Conservation (phyloP, 2,888 invertebrate genomes). For the Tetranychus piercei region DNA sequence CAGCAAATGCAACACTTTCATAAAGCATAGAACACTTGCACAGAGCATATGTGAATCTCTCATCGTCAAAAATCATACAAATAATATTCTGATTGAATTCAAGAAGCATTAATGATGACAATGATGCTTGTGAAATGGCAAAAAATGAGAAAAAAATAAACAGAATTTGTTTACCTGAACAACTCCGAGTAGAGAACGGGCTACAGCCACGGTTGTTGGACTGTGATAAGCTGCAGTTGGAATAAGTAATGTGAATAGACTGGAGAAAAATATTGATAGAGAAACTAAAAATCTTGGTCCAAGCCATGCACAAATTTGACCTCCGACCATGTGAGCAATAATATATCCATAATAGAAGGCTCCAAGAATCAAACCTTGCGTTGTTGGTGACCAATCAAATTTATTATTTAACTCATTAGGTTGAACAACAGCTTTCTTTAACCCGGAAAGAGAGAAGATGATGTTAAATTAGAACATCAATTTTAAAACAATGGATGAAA, state of each 20-base stretch:
- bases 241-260: conserved; percentile 23
- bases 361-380: conserved; percentile 25
- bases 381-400: conserved; percentile 25
- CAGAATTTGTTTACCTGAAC: conserved; percentile 21
- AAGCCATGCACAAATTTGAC: conserved; percentile 25
- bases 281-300: conserved; percentile 24
- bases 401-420: conserved; percentile 16
- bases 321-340: conserved; percentile 24
- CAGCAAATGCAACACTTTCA: too few species aligned
- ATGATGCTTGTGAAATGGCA: neutral
- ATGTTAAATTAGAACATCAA: neutral
- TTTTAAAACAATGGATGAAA: neutral
- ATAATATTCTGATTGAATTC: too few species aligned
- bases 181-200: conserved; percentile 21
- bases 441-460: conserved; percentile 7
- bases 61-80: too few species aligned
- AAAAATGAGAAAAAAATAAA: too few species aligned
- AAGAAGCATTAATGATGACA: neutral
- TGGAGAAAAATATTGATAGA: conserved; percentile 22
- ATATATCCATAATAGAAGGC: conserved; percentile 27
- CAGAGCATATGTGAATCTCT: too few species aligned
- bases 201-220: neutral
- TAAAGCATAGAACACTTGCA: too few species aligned
- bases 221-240: conserved; percentile 22
- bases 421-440: neutral